phyloP scores from a whole-genome alignment of 2,113 vertebrate species.

The Leptobrachium leishanense region DNA sequence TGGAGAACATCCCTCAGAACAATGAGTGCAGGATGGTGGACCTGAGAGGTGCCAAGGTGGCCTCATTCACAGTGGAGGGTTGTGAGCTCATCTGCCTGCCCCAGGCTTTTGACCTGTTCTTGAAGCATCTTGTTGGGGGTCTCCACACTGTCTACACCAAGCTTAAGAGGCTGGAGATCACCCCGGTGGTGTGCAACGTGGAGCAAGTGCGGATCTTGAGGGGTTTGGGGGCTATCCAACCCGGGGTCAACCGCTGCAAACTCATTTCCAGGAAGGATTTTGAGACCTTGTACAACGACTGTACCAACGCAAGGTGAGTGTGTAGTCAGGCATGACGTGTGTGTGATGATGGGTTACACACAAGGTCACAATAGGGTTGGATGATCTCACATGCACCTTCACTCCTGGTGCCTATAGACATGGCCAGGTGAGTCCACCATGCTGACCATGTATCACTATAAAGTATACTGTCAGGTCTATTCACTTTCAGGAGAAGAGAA shows the following conservation, averaged over 20 bases:
- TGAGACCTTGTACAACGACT: slow-evolving; percentile 97
- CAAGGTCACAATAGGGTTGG: no score
- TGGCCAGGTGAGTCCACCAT: no score
- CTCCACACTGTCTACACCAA: slow-evolving; percentile 98
- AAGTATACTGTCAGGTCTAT: no score
- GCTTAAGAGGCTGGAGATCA: slow-evolving; percentile 97
- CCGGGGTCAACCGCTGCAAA: slow-evolving; percentile 96
- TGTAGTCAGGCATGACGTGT: no score
- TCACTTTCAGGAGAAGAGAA: no score
- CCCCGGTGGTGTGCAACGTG: slow-evolving; percentile 97
- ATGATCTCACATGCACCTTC: no score
- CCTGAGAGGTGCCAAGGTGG: slow-evolving; percentile 93
- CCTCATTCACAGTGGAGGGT: slow-evolving; percentile 96
- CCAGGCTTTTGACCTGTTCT: slow-evolving; percentile 97
- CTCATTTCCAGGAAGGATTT: slow-evolving; percentile 98
- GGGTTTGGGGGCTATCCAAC: slow-evolving; percentile 95
- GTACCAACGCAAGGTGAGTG: slow-evolving; percentile 94
- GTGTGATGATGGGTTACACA: no score
- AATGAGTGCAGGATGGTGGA: slow-evolving; percentile 99
- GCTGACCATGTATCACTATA: no score
- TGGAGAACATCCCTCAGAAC: slow-evolving; percentile 97
- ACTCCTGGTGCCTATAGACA: no score
- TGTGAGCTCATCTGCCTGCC: slow-evolving; percentile 97
- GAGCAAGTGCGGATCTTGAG: slow-evolving; percentile 97
- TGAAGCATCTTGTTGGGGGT: slow-evolving; percentile 97